Base-by-base conservation (phyloP, 1,140 invertebrate genomes). In the Drosophila tani region DNA sequence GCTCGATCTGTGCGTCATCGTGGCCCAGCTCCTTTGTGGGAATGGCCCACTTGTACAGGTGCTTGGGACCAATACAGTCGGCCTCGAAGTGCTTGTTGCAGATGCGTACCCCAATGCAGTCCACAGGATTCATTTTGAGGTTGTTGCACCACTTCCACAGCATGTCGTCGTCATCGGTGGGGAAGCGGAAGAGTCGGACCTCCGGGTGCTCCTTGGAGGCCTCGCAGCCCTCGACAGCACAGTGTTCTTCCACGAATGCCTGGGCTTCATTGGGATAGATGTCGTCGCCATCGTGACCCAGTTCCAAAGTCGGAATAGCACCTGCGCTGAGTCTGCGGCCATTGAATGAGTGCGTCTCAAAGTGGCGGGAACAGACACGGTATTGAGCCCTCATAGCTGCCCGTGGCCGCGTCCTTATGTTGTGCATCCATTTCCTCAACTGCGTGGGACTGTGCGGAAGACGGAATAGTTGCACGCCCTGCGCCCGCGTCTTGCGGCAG, bases 121-220 rank as follows among this genome's bases (percentile, higher is more conserved):
- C 91, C 5, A 81, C 75, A 0, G 91, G 84, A 62, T 91, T 90
- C 87, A 92, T 90, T 58, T 92, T 92, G 0, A 92, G 79, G 58
- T 92, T 92, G 29, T 92, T 86, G 51, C 91, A 92, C 91, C 91
- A 92, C 53, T 92, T 92, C 84, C 83, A 91, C 3, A 92, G 57
- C 47, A 91, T 56, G 45, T 92, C 91, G 51, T 92, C 91, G 69
- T 92, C 91, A 5, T 92, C 91, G 12, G 70, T 84, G 38, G 91
- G 91, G 19, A 92, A 92, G 14, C 85, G 84, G 64, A 92, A 92
- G 0, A 92, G 82, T 1, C 87, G 79, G 15, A 92, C 87, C 2
- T 91, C 91, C 6, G 82, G 67, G 49, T 91, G 77, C 5, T 88
- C 91, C 19, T 91, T 92, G 12, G 68, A 60, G 0, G 84, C 65